These are phyloP conservation scores for Camelus bactrianus DNA, from an alignment of 2,113 vertebrate genomes.

Conservation along the genomic window DNA sequence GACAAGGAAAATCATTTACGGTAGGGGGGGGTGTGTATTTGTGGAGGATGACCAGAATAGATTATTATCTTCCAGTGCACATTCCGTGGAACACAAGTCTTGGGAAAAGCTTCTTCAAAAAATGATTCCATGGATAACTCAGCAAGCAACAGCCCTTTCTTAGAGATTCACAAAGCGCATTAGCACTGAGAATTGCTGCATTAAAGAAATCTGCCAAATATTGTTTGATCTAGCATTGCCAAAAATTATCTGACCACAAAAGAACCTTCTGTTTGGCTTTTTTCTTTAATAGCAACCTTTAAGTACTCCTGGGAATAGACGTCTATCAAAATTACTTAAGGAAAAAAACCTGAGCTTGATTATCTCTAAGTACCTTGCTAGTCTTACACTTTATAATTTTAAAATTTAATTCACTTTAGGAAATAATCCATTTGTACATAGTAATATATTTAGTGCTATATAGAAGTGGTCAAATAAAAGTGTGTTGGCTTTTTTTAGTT, in stretches of 20 bases:
- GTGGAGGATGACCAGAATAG: background rate
- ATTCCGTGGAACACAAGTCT: background rate
- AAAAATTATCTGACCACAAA: background rate
- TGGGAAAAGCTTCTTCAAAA: background rate
- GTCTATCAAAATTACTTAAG: background rate
- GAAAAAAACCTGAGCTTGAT: background rate
- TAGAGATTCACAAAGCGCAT: background rate
- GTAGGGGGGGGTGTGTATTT: too few relatives aligned
- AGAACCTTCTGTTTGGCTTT: background rate
- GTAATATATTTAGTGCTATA: background rate
- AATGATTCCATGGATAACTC: background rate
- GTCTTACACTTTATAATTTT: background rate
- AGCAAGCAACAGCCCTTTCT: background rate
- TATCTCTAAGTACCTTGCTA: background rate
- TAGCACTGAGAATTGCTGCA: background rate
- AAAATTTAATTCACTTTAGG: background rate
- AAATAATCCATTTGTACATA: background rate
- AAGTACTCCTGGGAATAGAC: background rate
- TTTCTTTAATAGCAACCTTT: background rate
- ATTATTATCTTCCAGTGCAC: background rate
- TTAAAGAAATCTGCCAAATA: background rate
- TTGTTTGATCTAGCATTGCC: background rate
- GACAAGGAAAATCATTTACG: background rate
- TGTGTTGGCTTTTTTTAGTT: background rate
- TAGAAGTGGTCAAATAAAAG: background rate